These are phyloP conservation scores for Metopolophium dirhodum DNA, from an alignment of 1,140 invertebrate genomes.

Conservation along the genomic window DNA sequence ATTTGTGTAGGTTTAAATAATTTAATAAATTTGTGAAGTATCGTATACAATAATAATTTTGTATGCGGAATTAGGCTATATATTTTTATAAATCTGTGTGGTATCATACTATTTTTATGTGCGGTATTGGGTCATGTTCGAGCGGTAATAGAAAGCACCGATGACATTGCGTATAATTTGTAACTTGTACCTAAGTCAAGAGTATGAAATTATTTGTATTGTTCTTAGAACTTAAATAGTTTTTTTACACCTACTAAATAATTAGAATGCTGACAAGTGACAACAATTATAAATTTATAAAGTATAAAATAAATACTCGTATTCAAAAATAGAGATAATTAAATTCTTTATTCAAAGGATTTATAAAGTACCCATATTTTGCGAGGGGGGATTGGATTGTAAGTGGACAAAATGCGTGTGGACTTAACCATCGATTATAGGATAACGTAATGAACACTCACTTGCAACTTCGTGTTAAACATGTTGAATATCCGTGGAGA, in stretches of 20 bases:
- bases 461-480: neutral
- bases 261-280: neutral
- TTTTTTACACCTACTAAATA: neutral
- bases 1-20: no score
- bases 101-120: no score
- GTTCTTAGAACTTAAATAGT: neutral
- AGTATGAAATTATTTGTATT: neutral
- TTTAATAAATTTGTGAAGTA: no score
- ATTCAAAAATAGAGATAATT: neutral
- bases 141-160: no score
- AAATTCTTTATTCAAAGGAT: neutral
- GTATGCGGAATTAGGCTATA: no score
- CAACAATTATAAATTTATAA: neutral
- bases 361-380: neutral
- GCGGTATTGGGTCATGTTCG: no score
- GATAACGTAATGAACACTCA: neutral
- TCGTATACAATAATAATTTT: no score
- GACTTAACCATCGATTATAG: neutral
- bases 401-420: no score
- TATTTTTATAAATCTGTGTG: no score
- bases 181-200: no score
- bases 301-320: neutral
- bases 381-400: no score
- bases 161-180: no score
- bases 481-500: neutral